Evolutionary conservation across 2,113 vertebrate species (phyloP).

Genomic region (western clawed frog (Xenopus tropicalis)): UCB_Xtro_10.0 CM004446.2:71658501-71659000

Average conservation of each 20-base stretch:
- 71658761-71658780: slow-evolving; percentile 5
- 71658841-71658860: neutral
- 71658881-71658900: neutral
- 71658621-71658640: slow-evolving; percentile 15
- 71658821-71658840: neutral
- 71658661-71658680: slow-evolving; percentile 23
- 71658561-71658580: neutral
- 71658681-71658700: slow-evolving; percentile 4
- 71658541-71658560: too few species aligned
- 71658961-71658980: too few species aligned
- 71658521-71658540: too few species aligned
- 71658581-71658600: slow-evolving; percentile 31
- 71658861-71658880: neutral
- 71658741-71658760: slow-evolving; percentile 21
- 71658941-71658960: too few species aligned
- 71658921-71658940: too few species aligned
- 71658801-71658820: neutral
- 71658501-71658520: too few species aligned
- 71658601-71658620: slow-evolving; percentile 36
- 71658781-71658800: slow-evolving; percentile 22
- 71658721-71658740: slow-evolving; percentile 31
- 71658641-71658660: slow-evolving; percentile 1
- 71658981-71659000: too few species aligned
- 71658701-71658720: slow-evolving; percentile 11
- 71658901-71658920: too few species aligned